Conservation (phyloP, 2,888 invertebrate genomes). For the Lepidocyrtoides sp. region DNA sequence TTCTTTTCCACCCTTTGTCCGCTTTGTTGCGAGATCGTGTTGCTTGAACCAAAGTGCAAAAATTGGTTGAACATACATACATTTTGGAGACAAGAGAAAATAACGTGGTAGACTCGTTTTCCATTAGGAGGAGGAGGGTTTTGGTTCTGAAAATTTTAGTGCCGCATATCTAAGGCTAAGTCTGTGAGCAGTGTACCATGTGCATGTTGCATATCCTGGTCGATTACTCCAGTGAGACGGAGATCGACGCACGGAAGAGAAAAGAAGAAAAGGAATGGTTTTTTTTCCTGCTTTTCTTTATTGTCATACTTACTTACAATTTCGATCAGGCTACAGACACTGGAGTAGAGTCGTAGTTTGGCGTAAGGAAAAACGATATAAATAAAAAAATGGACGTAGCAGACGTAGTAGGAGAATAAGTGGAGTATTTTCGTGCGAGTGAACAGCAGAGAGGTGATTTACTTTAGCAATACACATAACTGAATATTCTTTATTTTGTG, state of each 20-base stretch:
- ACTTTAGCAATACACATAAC: not conserved
- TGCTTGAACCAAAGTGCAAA: not conserved
- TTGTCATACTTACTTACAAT: not conserved
- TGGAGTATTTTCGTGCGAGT: not conserved
- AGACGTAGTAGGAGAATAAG: not conserved
- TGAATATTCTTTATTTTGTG: not conserved
- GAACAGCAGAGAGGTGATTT: constrained; percentile 8
- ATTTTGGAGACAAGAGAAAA: not conserved
- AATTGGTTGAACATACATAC: not conserved
- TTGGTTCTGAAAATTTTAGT: not conserved
- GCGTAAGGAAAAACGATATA: not conserved
- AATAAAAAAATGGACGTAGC: not conserved
- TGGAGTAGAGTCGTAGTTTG: not conserved
- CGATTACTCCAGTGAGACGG: constrained; percentile 48
- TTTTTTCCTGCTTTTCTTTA: not conserved
- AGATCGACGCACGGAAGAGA: constrained; percentile 22
- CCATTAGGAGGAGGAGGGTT: not conserved
- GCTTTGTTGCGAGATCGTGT: no score
- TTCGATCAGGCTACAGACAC: not conserved
- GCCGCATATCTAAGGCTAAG: not conserved
- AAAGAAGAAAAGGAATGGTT: constrained; percentile 23
- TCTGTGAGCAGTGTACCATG: constrained; percentile 37
- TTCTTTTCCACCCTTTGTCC: not conserved
- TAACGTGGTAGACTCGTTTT: not conserved
- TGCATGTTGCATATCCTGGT: constrained; percentile 43